Evolutionary conservation across 2,888 invertebrate species (phyloP), one percentile per base, ranked within the genome.

Genomic region (Aspidiotus destructor): DNA sequence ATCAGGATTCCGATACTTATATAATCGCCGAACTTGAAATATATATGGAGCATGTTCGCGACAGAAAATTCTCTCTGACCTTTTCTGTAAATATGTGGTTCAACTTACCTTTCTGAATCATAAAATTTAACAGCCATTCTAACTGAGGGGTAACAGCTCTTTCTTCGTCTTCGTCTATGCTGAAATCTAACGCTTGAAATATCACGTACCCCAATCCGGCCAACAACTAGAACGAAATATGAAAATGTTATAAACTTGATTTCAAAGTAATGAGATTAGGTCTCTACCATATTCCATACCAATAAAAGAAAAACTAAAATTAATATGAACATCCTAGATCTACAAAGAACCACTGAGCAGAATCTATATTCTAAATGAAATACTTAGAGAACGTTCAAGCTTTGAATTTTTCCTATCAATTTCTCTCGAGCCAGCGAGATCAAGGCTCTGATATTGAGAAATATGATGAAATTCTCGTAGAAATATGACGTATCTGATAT

Each of bases 121-220:
- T 92, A 76, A 86, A 84, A 72, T 86, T 87, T 76, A 96, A 89
- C 68, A 96, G 85, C 65, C 84, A 83, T 78, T 92, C 92, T 73
- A 96, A 83, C 76, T 92, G 90, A 13, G 86, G 85, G 73, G 90
- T 89, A 74, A 96, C 85, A 74, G 86, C 85, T 73, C 90, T 83
- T 80, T 95, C 94, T 79, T 94, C 92, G 72, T 89, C 88, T 74
- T 87, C 88, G 57, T 85, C 84, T 75, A 90, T 83, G 73, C 92
- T 90, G 79, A 87, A 92, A 80, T 96, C 95, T 78, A 96, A 81
- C 53, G 95, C 92, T 74, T 86, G 85, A 80, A 91, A 96, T 73
- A 95, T 86, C 73, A 90, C 84, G 74, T 88, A 81, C 58, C 94
- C 96, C 75, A 96, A 79, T 74, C 86, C 86, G 72, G 86, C 84